phyloP scores from a whole-genome alignment of 2,888 invertebrate genomes.

The Cremastinae sp. region DNA sequence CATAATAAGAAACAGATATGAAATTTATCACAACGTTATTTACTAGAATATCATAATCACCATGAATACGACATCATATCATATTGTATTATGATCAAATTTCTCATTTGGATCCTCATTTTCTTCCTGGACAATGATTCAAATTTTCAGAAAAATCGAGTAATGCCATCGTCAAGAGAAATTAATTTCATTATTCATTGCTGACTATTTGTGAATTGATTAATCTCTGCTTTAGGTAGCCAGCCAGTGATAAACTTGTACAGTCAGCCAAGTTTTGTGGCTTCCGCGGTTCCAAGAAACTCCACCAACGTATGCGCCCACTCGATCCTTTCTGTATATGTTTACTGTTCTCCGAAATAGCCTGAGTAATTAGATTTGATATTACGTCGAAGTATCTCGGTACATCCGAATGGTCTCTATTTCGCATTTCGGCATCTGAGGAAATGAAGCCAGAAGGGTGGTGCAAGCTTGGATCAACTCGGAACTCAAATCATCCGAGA shows the following conservation, averaged over 20 bases:
- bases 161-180: no score
- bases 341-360: conserved; percentile 35
- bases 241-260: conserved; percentile 27
- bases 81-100: no score
- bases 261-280: conserved; percentile 45
- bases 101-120: no score
- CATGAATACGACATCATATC: no score
- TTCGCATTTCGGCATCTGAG: conserved; percentile 22
- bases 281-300: conserved; percentile 39
- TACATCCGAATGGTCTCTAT: conserved; percentile 28
- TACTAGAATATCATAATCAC: no score
- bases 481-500: conserved; percentile 51
- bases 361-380: no score
- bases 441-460: conserved; percentile 1
- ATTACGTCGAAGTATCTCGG: conserved; percentile 14
- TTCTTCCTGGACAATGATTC: no score
- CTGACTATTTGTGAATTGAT: conserved; percentile 58
- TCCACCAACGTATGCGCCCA: conserved; percentile 1
- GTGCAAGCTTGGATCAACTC: conserved; percentile 46
- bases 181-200: no score
- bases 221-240: conserved; percentile 27
- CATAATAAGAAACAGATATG: no score
- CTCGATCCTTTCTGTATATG: conserved; percentile 2
- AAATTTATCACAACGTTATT: no score
- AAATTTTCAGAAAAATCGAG: no score